phyloP scores from a whole-genome alignment of 2,888 invertebrate genomes.

The Meloe dianella region DNA sequence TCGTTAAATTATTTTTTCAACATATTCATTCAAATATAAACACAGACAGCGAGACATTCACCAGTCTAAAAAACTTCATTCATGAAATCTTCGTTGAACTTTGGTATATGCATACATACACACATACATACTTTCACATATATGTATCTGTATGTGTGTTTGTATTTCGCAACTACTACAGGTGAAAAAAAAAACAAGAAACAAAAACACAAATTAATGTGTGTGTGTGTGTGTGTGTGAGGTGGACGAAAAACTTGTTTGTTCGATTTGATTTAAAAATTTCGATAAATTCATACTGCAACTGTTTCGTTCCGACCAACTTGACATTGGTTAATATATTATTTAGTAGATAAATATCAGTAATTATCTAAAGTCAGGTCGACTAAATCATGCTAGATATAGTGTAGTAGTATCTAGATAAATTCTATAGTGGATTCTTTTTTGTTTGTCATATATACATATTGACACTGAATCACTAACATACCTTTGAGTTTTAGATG shows the following conservation, averaged over 20 bases:
- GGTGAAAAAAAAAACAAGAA: neutral
- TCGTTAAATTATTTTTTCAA: neutral
- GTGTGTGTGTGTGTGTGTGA: neutral
- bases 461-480: too few relatives aligned
- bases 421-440: too few relatives aligned
- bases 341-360: too few relatives aligned
- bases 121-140: too few relatives aligned
- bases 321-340: too few relatives aligned
- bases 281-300: neutral
- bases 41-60: neutral
- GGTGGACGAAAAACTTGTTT: neutral
- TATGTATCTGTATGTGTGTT: neutral
- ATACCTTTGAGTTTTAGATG: too few relatives aligned
- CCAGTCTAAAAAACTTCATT: slow-evolving; percentile 3
- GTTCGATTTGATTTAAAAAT: too few relatives aligned
- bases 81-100: slow-evolving; percentile 11
- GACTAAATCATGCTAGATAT: too few relatives aligned
- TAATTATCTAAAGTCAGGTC: too few relatives aligned
- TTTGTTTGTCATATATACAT: neutral
- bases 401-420: too few relatives aligned
- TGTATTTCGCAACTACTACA: neutral
- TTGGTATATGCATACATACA: neutral
- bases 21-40: slow-evolving; percentile 7
- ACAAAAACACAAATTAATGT: too few relatives aligned
- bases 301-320: neutral